A percentile compares a stretch with the other conserved stretches of the same genome.
Evolutionary conservation across 2,888 invertebrate species (phyloP).

Genomic region (Parnassius smintheus): DNA sequence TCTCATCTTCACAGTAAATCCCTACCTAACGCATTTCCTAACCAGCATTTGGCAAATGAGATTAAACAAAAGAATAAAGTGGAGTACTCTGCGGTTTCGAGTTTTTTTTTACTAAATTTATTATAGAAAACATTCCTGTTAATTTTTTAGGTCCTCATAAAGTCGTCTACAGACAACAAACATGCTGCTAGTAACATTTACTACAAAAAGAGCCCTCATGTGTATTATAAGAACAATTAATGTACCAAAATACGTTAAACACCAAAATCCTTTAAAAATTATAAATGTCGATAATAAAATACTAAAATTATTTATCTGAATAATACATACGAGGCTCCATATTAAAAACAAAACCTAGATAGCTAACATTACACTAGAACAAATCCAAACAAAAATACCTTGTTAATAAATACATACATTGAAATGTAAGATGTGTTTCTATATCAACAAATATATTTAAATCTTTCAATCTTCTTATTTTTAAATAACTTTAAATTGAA

Average conservation of each 20-base stretch:
- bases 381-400: constrained; percentile 29
- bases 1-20: too few relatives aligned
- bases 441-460: not conserved
- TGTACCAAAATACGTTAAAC: too few relatives aligned
- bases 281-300: too few relatives aligned
- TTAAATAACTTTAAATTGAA: constrained; percentile 22
- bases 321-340: constrained; percentile 30
- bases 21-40: too few relatives aligned
- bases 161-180: constrained; percentile 66
- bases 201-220: constrained; percentile 46
- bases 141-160: constrained; percentile 37
- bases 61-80: too few relatives aligned
- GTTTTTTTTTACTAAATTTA: too few relatives aligned
- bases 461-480: constrained; percentile 18
- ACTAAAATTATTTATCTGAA: not conserved
- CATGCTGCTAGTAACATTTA: constrained; percentile 71
- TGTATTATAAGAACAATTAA: constrained; percentile 33
- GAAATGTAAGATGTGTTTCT: not conserved
- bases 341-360: constrained; percentile 30
- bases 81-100: too few relatives aligned
- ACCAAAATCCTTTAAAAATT: too few relatives aligned
- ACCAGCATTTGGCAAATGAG: too few relatives aligned
- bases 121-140: constrained; percentile 20
- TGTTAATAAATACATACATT: constrained; percentile 5
- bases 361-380: constrained; percentile 32